Evolutionary conservation across 92 coral and sea anemone species (phyloP).

Genomic region (Bergia puertoricense): DNA sequence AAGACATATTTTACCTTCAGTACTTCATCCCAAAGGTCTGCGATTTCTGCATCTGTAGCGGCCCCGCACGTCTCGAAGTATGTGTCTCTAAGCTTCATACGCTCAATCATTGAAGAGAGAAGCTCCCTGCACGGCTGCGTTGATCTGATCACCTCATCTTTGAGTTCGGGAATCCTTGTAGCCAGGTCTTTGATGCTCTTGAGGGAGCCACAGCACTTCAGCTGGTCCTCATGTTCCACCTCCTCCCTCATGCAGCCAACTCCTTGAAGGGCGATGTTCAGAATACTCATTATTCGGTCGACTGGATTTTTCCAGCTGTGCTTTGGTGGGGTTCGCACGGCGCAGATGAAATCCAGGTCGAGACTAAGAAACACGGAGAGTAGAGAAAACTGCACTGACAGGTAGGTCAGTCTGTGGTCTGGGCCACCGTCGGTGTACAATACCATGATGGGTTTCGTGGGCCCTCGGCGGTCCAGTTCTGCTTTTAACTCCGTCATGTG

Average conservation of each 20-base stretch:
- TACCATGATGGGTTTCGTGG: constrained; percentile 17
- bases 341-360: constrained; percentile 38
- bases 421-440: constrained; percentile 57
- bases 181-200: constrained; percentile 47
- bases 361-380: constrained; percentile 6
- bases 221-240: constrained; percentile 41
- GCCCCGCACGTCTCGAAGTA: constrained; percentile 41
- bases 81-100: constrained; percentile 39
- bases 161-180: constrained; percentile 43
- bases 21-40: constrained; percentile 46
- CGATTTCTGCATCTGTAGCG: constrained; percentile 48
- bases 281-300: constrained; percentile 24
- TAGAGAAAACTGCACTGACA: constrained; percentile 41
- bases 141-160: constrained; percentile 48
- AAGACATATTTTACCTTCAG: constrained; percentile 36
- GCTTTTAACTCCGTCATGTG: constrained; percentile 44
- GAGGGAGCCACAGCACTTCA: constrained; percentile 24
- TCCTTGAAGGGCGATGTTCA: constrained; percentile 22
- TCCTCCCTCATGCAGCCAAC: constrained; percentile 45
- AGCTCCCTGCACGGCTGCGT: constrained; percentile 48
- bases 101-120: constrained; percentile 40
- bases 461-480: constrained; percentile 13
- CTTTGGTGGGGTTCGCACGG: constrained; percentile 36
- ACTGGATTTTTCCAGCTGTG: constrained; percentile 36
- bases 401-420: constrained; percentile 49